Conservation (phyloP, 2,113 vertebrate species). For the Ceyx melanurus region DNA sequence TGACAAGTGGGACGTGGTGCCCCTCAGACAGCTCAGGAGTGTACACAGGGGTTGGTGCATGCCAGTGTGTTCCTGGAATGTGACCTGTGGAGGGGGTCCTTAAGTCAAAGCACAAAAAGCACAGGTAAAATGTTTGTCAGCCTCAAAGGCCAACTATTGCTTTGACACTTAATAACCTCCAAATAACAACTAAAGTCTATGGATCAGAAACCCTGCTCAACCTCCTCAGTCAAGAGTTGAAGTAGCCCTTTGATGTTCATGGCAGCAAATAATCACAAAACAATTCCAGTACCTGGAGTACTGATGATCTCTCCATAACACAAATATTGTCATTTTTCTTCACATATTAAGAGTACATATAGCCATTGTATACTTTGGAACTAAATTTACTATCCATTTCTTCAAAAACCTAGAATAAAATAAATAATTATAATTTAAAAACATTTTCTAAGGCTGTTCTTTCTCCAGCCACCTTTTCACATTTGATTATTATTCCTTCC, state of each 20-base stretch:
- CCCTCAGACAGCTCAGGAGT: background rate
- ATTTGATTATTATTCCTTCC: constrained; percentile 59
- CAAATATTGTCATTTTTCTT: background rate
- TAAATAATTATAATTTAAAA: constrained; percentile 1
- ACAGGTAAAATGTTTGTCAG: background rate
- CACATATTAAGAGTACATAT: background rate
- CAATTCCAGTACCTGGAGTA: background rate
- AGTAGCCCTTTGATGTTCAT: background rate
- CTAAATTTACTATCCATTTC: constrained; percentile 33
- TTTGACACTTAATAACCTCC: background rate
- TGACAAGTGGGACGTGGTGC: background rate
- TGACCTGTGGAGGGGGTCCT: accelerated
- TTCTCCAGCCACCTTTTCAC: constrained; percentile 53
- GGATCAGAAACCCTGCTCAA: background rate
- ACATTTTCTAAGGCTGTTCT: constrained; percentile 37
- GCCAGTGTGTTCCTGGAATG: accelerated
- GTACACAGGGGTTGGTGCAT: accelerated
- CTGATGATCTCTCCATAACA: background rate
- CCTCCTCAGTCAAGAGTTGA: background rate
- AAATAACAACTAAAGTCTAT: background rate
- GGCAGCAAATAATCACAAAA: background rate
- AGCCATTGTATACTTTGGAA: background rate
- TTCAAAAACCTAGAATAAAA: constrained; percentile 15
- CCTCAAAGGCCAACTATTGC: background rate
- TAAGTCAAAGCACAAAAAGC: background rate